Evolutionary conservation across 2,888 invertebrate species (phyloP).

Genomic region (Hemithea aestivaria): DNA sequence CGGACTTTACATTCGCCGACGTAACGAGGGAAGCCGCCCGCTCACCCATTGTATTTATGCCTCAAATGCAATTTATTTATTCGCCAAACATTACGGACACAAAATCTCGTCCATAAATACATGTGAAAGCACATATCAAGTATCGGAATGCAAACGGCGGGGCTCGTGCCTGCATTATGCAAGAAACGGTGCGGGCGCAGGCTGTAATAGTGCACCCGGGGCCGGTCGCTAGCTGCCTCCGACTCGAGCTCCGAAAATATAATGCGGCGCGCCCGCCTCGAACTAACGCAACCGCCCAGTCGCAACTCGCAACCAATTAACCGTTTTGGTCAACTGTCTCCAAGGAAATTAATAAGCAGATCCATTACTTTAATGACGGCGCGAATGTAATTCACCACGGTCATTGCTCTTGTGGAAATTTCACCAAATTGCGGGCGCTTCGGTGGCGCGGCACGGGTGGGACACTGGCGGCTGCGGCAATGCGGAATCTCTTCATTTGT

Average conservation of each 20-base stretch:
- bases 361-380: slow-evolving; percentile 58
- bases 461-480: slow-evolving; percentile 28
- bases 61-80: slow-evolving; percentile 76
- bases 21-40: slow-evolving; percentile 74
- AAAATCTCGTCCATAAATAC: slow-evolving; percentile 79
- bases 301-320: slow-evolving; percentile 31
- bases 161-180: slow-evolving; percentile 76
- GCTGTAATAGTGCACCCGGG: slow-evolving; percentile 68
- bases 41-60: slow-evolving; percentile 76
- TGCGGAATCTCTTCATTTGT: slow-evolving; percentile 62
- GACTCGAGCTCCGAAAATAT: slow-evolving; percentile 61
- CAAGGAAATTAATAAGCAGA: slow-evolving; percentile 34
- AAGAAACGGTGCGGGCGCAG: slow-evolving; percentile 61
- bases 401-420: slow-evolving; percentile 49
- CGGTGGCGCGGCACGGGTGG: slow-evolving; percentile 20
- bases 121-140: slow-evolving; percentile 79
- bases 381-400: slow-evolving; percentile 56
- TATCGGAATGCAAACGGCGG: slow-evolving; percentile 78
- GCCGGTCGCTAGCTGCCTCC: slow-evolving; percentile 27
- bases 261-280: slow-evolving; percentile 45
- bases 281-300: slow-evolving; percentile 43
- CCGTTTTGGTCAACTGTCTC: slow-evolving; percentile 20
- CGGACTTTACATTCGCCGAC: slow-evolving; percentile 75
- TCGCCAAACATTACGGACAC: slow-evolving; percentile 78
- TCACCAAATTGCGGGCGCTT: slow-evolving; percentile 45